Conservation (phyloP, 1,140 invertebrate species). For the Trachelipus rathkii region DNA sequence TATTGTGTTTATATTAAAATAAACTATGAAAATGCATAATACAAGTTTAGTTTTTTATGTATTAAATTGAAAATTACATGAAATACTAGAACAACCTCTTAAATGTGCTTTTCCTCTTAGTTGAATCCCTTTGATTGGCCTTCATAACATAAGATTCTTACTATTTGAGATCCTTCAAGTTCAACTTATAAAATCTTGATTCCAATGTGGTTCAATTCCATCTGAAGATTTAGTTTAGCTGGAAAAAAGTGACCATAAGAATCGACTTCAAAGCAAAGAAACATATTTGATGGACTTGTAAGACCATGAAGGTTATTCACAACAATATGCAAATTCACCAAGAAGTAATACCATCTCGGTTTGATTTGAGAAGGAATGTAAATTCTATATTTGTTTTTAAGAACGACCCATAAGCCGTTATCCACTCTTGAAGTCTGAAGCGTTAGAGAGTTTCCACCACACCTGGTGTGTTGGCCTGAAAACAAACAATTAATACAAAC, state of each 20-base stretch:
- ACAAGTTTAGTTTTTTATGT: neutral
- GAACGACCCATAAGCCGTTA: slow-evolving; percentile 77
- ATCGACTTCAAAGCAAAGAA: slow-evolving; percentile 83
- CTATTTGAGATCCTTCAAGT: slow-evolving; percentile 83
- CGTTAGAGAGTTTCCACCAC: slow-evolving; percentile 55
- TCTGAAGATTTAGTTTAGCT: slow-evolving; percentile 69
- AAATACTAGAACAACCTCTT: slow-evolving; percentile 54
- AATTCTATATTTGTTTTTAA: slow-evolving; percentile 50
- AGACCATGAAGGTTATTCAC: slow-evolving; percentile 72
- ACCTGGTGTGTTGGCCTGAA: slow-evolving; percentile 52
- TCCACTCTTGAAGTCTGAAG: slow-evolving; percentile 80
- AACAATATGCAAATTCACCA: slow-evolving; percentile 78
- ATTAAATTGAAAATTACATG: neutral
- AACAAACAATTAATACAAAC: neutral
- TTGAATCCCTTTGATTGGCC: slow-evolving; percentile 58
- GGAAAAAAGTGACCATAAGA: slow-evolving; percentile 92
- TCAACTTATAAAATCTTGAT: slow-evolving; percentile 87
- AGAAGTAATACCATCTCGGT: slow-evolving; percentile 75
- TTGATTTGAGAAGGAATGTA: slow-evolving; percentile 69
- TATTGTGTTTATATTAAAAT: no score
- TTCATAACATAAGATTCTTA: slow-evolving; percentile 80
- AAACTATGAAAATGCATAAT: neutral
- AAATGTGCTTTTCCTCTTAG: slow-evolving; percentile 61
- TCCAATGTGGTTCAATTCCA: slow-evolving; percentile 66
- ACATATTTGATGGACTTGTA: slow-evolving; percentile 71